Conservation (phyloP, 2,113 vertebrate species). For the Heterotis niloticus region DNA sequence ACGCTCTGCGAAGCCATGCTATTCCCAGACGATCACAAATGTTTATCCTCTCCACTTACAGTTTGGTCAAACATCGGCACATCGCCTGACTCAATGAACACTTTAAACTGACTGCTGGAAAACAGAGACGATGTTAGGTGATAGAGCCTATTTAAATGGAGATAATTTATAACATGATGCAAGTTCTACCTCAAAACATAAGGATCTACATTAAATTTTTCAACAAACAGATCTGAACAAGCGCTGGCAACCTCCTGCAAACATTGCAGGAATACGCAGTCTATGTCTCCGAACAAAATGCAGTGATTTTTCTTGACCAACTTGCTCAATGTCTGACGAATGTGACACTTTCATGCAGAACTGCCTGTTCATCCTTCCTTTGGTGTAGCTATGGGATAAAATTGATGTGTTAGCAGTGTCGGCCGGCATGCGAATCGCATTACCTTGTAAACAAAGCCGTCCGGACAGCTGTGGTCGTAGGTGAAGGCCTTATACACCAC, state of each 20-base stretch:
- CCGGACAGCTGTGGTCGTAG: slow-evolving; percentile 98
- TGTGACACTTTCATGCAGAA: not conserved
- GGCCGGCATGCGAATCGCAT: slow-evolving; percentile 17
- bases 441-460: slow-evolving; percentile 99
- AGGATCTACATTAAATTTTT: not conserved
- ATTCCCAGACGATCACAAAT: not conserved
- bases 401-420: not conserved
- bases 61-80: not conserved
- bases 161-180: not conserved
- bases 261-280: not conserved
- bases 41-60: slow-evolving; percentile 4
- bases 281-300: not conserved
- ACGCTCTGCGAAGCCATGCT: not conserved
- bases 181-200: not conserved
- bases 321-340: not conserved
- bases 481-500: slow-evolving; percentile 99
- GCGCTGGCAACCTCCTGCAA: not conserved
- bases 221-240: slow-evolving; percentile 8
- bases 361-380: not conserved
- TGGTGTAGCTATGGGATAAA: not conserved
- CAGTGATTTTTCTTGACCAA: not conserved
- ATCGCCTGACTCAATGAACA: not conserved
- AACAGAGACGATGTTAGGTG: not conserved
- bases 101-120: slow-evolving; percentile 10
- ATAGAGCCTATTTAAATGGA: not conserved